A percentile compares a stretch with the other conserved stretches of the same genome.
Conservation (phyloP, 2,113 vertebrate genomes). For the cat (Felis catus) region DNA sequence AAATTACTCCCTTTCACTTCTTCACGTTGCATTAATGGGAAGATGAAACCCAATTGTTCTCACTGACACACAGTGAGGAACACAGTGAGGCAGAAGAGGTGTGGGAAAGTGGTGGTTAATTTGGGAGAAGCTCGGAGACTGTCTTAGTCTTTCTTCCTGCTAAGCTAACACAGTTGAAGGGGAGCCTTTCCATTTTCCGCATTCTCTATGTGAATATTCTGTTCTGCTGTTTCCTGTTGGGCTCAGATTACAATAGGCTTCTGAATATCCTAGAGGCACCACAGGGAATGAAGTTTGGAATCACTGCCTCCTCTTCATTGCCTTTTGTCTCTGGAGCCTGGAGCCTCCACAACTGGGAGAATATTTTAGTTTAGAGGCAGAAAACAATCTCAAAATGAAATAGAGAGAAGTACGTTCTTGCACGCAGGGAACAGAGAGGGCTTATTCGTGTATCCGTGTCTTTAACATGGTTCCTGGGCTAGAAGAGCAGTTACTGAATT, state of each 20-base stretch:
- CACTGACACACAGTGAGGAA: not conserved
- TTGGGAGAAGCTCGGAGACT: not conserved
- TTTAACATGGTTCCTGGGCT: not conserved
- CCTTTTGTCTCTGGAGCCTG: not conserved
- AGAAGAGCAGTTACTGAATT: not conserved
- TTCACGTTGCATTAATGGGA: not conserved
- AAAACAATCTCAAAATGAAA: not conserved
- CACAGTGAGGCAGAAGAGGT: not conserved
- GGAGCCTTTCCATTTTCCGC: not conserved
- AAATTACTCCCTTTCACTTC: not conserved
- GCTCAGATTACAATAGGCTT: not conserved
- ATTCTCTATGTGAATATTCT: not conserved
- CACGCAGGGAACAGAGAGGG: not conserved
- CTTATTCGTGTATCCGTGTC: not conserved
- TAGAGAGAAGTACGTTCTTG: not conserved
- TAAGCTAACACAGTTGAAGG: not conserved
- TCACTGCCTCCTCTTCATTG: not conserved
- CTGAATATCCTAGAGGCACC: not conserved
- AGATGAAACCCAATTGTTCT: not conserved
- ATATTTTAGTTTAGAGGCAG: constrained; percentile 36
- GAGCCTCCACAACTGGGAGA: not conserved
- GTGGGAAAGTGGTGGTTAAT: not conserved
- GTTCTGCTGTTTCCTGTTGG: not conserved
- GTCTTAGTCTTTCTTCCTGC: not conserved
- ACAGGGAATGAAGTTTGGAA: not conserved